Conservation (phyloP, 2,888 invertebrate species). For the Colletes collaris region DNA sequence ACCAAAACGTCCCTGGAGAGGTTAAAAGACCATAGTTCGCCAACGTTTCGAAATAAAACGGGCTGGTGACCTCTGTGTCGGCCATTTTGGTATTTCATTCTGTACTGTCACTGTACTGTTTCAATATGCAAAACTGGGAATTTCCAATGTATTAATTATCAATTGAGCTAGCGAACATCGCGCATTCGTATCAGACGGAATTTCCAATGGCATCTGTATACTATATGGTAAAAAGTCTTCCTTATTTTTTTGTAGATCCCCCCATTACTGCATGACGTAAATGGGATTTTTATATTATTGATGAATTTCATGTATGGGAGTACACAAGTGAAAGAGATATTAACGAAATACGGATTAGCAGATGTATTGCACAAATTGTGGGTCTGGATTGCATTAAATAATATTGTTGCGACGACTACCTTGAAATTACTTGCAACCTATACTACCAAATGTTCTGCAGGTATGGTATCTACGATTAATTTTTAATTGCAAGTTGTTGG, state of each 20-base stretch:
- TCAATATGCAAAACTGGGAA: neutral
- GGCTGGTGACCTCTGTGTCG: too few species aligned
- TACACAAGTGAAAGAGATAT: conserved; percentile 84
- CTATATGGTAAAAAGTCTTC: conserved; percentile 12
- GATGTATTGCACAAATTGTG: conserved; percentile 87
- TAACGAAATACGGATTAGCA: conserved; percentile 85
- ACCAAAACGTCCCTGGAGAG: too few species aligned
- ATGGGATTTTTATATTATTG: conserved; percentile 85
- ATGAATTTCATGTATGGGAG: conserved; percentile 86
- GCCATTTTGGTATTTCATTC: neutral
- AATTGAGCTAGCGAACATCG: neutral
- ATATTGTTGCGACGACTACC: conserved; percentile 84
- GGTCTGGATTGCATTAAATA: conserved; percentile 87
- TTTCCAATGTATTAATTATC: conserved; percentile 23
- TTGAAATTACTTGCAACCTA: conserved; percentile 86
- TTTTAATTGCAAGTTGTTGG: neutral
- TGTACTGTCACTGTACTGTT: neutral
- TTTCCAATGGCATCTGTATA: conserved; percentile 17
- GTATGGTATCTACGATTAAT: conserved; percentile 78
- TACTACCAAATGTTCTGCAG: conserved; percentile 86
- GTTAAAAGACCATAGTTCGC: too few species aligned
- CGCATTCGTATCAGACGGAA: neutral
- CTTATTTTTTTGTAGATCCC: conserved; percentile 75
- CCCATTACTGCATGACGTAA: conserved; percentile 85
- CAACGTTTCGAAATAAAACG: too few species aligned